Evolutionary conservation across 2,113 vertebrate species (phyloP), one percentile per base, ranked within the genome.

Genomic region (Xyrauchen texanus): DNA sequence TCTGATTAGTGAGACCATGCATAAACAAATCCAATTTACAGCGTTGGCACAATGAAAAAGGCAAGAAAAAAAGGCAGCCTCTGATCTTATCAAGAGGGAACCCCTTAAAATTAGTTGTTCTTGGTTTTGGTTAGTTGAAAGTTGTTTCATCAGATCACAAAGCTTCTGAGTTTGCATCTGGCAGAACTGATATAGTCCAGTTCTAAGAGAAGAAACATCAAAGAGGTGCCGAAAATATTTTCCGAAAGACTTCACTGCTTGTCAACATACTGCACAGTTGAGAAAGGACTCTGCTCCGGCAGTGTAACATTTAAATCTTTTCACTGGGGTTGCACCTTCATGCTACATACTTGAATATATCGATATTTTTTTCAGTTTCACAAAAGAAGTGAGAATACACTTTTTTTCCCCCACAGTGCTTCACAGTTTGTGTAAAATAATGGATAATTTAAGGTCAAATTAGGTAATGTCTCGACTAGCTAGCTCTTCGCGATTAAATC

Each of bases 121-220:
- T 64, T 73, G 68, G 68, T 70, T 79, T 61, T 76, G 72, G 75
- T 64, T 47, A 60, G 60, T 80, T 76, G 45, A 55, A 83, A 78
- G 78, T 76, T 68, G 66, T 75, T 80, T 81, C 67, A 74, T 82
- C 81, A 82, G 73, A 85, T 85, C 80, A 70, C 51, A 82, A 84
- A 83, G 84, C 77, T 46, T 44, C 74, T 21, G 78, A 79, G 61
- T 55, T 52, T 65, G 70, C 79, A 79, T 70, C 68, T 84, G 78
- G 77, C 63, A 78, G 58, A 58, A 72, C 76, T 81, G 80, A 85
- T 84, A 82, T 58, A 77, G 78, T 15, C 65, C 68, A 64, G 53
- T 73, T 63, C 57, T 77, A 79, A 42, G 65, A 70, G 55, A 68
- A 10, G 69, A 5, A 75, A 81, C 52, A 75, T 68, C 79, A 69